Percentiles rank a stretch among this genome's conserved stretches.
These are phyloP conservation scores for Smutsia temminckii DNA, from an alignment of 2,797 vertebrate species.

Conservation along the genomic window DNA sequence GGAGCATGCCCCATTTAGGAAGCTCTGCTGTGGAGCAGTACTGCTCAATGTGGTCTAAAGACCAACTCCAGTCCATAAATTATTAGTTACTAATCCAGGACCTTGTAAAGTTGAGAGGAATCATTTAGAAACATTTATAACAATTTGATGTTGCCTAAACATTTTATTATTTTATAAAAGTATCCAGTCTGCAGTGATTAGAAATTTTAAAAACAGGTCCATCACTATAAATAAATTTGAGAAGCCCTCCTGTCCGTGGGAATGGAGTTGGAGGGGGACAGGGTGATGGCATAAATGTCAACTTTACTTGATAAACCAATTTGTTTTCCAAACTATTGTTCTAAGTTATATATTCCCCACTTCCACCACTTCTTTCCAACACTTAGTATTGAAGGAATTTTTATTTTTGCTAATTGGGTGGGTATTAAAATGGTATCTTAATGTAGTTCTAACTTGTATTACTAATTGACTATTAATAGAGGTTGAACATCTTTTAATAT, in stretches of 20 bases:
- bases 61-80: neutral
- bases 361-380: neutral
- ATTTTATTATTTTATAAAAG: conserved; percentile 6
- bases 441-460: neutral
- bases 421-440: neutral
- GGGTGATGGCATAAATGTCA: neutral
- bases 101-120: neutral
- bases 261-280: neutral
- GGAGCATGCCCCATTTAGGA: neutral
- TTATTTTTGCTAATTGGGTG: neutral
- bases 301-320: neutral
- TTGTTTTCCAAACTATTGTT: neutral
- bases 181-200: neutral
- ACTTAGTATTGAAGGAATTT: neutral
- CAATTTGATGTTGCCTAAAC: neutral
- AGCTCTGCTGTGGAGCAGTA: neutral
- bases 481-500: neutral
- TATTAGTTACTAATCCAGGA: neutral
- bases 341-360: neutral
- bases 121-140: neutral
- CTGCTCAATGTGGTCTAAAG: neutral
- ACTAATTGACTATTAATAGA: neutral
- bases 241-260: neutral
- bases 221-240: neutral
- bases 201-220: neutral